phyloP scores from a whole-genome alignment of 1,140 invertebrate species.

The Leptinotarsa defecta region DNA sequence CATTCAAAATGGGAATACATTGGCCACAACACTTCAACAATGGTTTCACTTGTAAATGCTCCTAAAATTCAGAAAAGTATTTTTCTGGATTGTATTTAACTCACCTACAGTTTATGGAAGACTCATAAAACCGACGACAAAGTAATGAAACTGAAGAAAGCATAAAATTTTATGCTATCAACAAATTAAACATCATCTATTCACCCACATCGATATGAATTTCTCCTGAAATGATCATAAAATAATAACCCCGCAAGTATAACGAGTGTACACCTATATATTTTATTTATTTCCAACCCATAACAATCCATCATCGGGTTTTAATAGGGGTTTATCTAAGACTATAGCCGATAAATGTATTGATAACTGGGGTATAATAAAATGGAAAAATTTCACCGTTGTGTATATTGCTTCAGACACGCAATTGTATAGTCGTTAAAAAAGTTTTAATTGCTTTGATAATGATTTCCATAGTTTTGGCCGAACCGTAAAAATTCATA shows the following conservation, averaged over 20 bases:
- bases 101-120: too few relatives aligned
- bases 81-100: too few relatives aligned
- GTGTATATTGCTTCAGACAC: constrained; percentile 10
- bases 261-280: constrained; percentile 10
- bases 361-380: constrained; percentile 33
- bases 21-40: too few relatives aligned
- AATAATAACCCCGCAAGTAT: background rate
- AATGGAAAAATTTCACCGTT: constrained; percentile 14
- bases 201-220: constrained; percentile 2
- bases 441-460: background rate
- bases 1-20: too few relatives aligned
- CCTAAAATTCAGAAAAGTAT: too few relatives aligned
- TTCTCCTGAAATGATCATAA: constrained; percentile 19
- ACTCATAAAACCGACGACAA: too few relatives aligned
- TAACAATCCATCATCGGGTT: constrained; percentile 35
- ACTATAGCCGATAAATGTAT: constrained; percentile 31
- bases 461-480: background rate
- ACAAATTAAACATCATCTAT: background rate
- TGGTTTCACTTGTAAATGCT: too few relatives aligned
- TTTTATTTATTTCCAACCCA: constrained; percentile 22
- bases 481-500: background rate
- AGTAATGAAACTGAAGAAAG: too few relatives aligned
- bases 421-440: constrained; percentile 15
- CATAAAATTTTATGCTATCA: too few relatives aligned
- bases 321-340: constrained; percentile 34